Evolutionary conservation across 2,113 vertebrate genomes (phyloP), one percentile per base, ranked within the genome.

Genomic region (Caloenas nicobarica): DNA sequence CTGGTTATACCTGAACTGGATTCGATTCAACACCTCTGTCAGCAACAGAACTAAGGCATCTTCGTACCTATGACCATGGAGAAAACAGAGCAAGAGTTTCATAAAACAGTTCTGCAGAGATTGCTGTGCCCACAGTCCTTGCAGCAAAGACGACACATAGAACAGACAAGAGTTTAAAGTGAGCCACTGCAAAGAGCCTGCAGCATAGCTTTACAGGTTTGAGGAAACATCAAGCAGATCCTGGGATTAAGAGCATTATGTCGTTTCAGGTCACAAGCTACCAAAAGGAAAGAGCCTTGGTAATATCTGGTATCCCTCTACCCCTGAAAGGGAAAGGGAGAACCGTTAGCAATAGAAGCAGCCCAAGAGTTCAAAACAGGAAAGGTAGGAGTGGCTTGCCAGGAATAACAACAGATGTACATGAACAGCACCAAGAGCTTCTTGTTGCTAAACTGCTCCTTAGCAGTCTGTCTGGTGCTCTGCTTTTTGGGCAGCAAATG

Each of bases 1-100:
- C 97, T 99, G 99, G 98, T 99, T 99, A 97, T 98, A 99, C 95
- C 99, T 97, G 98, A 99, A 99, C 98, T 99, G 99, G 93, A 99
- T 99, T 76, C 99, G 98, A 97, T 99, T 99, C 91, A 99, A 95
- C 94, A 99, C 99, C 95, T 99, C 99, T 12, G 98, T 98, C 85
- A 99, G 98, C 93, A 99, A 93, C 91, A 99, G 98, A 86, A 99
- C 98, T 94, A 99, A 97, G 72, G 99, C 99, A 28, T 99, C 99
- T 97, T 99, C 99, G 98, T 99, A 99, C 98, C 99, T 99, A 58
- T 3, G 25, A 18, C 17, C 46, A 66, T 0, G 28, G 36, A 82
- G 56, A 89, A 87, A 71, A 23, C 21, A 90, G 73, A 86, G 19
- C 16, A 13, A 44, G 48, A 69, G n/a, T 0, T 6, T 44, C 58